Conservation (phyloP, 2,888 invertebrate species). For the Clitarchus hookeri region DNA sequence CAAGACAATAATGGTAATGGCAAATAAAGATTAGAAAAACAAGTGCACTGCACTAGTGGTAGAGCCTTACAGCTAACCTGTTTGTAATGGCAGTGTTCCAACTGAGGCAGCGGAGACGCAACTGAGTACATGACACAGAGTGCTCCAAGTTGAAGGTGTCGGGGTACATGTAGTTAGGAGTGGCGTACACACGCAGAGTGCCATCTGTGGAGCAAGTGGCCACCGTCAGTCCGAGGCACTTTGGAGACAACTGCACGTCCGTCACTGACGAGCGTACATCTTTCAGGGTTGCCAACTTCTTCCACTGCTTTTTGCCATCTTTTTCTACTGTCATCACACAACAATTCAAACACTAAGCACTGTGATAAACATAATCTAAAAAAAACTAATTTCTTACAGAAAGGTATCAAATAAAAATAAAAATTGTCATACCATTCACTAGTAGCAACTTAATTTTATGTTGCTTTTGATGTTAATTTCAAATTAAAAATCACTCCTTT, state of each 20-base stretch:
- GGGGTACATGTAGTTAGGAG: neutral
- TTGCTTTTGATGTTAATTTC: too few species aligned
- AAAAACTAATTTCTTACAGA: neutral
- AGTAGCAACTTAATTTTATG: too few species aligned
- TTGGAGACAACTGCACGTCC: neutral
- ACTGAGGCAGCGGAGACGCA: neutral
- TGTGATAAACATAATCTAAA: neutral
- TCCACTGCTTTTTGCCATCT: neutral
- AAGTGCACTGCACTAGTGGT: too few species aligned
- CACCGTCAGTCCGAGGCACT: neutral
- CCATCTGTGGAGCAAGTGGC: neutral
- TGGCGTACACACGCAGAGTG: neutral
- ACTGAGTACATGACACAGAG: neutral
- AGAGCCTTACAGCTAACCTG: neutral
- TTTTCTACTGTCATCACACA: neutral
- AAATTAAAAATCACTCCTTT: too few species aligned
- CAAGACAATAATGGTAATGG: too few species aligned
- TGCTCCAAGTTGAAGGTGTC: neutral
- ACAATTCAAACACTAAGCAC: neutral
- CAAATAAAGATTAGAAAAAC: too few species aligned
- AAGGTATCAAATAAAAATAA: neutral
- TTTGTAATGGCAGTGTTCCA: neutral
- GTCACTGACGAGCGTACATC: neutral
- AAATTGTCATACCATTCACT: neutral
- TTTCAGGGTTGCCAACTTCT: neutral